phyloP scores from a whole-genome alignment of 1,140 invertebrate genomes.

The Lamellibrachia luymesi region DNA sequence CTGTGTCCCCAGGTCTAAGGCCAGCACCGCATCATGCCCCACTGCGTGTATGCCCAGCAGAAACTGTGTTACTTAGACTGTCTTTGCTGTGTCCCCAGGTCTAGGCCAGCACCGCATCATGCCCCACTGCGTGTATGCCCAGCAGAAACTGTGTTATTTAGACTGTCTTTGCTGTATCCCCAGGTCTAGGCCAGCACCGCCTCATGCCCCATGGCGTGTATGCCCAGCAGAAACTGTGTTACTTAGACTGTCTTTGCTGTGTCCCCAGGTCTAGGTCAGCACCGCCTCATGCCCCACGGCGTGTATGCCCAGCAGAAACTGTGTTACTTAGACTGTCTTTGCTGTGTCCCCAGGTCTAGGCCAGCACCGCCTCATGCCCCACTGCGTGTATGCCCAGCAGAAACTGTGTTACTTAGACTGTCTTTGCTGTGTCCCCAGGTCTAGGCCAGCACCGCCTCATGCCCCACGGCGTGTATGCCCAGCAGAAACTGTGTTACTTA shows the following conservation, averaged over 20 bases:
- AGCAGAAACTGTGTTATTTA: neutral
- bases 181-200: conserved; percentile 69
- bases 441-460: conserved; percentile 76
- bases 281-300: conserved; percentile 74
- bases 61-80: conserved; percentile 48
- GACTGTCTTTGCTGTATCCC: neutral
- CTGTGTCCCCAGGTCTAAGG: conserved; percentile 57
- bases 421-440: neutral
- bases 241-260: too few species aligned
- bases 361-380: too few species aligned
- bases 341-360: too few species aligned
- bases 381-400: neutral
- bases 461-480: conserved; percentile 76
- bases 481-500: conserved; percentile 64
- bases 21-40: conserved; percentile 56
- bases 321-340: neutral
- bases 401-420: neutral
- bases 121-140: neutral
- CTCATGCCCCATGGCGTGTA: conserved; percentile 77
- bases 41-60: conserved; percentile 64
- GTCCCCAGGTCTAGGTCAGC: conserved; percentile 64
- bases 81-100: too few species aligned
- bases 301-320: conserved; percentile 75
- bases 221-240: conserved; percentile 67
- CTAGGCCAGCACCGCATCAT: too few species aligned